Percentiles rank a stretch among this genome's conserved stretches.
Conservation (phyloP, 2,113 vertebrate species). For the Gambusia holbrooki region DNA sequence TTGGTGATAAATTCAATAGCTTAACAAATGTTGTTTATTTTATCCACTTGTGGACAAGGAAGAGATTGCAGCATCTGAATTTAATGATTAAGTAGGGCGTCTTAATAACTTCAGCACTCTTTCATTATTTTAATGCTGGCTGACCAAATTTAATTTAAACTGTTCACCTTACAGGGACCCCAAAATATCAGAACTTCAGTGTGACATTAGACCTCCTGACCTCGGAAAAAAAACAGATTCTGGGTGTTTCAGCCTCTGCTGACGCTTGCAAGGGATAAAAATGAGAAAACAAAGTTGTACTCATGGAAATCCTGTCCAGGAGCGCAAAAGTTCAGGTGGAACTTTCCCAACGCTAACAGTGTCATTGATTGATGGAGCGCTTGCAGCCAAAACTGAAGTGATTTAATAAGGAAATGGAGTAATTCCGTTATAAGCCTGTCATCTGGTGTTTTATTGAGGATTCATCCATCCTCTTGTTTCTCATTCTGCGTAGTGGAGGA, state of each 20-base stretch:
- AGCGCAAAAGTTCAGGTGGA: constrained; percentile 38
- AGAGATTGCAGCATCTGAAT: too few relatives aligned
- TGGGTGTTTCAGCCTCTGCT: constrained; percentile 7
- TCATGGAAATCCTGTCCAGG: neutral
- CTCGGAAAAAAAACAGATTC: neutral
- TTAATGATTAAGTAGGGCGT: too few relatives aligned
- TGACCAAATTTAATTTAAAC: too few relatives aligned
- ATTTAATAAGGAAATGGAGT: constrained; percentile 74
- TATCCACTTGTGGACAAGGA: too few relatives aligned
- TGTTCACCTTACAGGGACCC: neutral
- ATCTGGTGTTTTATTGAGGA: constrained; percentile 53
- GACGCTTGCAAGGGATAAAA: neutral
- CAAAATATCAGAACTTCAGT: neutral
- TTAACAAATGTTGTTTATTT: neutral
- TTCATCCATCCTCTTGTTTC: constrained; percentile 60
- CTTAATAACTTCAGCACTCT: too few relatives aligned
- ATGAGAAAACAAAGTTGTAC: neutral
- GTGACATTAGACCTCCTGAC: constrained; percentile 4
- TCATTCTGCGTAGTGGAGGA: constrained; percentile 27
- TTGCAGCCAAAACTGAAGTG: constrained; percentile 45
- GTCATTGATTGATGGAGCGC: constrained; percentile 30
- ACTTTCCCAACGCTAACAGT: constrained; percentile 32
- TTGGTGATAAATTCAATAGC: neutral
- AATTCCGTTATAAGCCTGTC: constrained; percentile 69
- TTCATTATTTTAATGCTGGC: too few relatives aligned